phyloP scores from a whole-genome alignment of 2,797 vertebrate genomes.

The Nannoperca australis region DNA sequence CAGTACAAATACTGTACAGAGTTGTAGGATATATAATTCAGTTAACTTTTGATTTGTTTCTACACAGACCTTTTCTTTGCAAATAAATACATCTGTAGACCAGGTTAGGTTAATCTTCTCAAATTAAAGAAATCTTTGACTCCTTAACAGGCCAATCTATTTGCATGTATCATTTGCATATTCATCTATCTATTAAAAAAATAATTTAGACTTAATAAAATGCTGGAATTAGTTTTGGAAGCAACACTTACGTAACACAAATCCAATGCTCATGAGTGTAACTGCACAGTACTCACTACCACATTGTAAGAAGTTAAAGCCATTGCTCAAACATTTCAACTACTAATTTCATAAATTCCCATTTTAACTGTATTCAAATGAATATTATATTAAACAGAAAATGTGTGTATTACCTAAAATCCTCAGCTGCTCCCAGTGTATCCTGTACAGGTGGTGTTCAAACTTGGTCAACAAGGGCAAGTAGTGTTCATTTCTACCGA shows the following conservation, averaged over 20 bases:
- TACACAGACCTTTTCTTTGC: neutral
- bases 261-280: neutral
- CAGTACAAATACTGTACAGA: neutral
- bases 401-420: conserved; percentile 25
- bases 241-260: neutral
- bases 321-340: neutral
- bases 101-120: neutral
- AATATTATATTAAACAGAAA: conserved; percentile 14
- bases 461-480: conserved; percentile 25
- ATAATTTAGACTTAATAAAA: neutral
- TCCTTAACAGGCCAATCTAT: neutral
- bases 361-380: neutral
- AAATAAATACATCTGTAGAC: neutral
- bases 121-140: neutral
- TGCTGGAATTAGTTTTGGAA: neutral
- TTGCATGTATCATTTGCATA: neutral
- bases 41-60: neutral
- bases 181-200: neutral
- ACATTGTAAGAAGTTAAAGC: neutral
- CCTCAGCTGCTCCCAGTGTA: conserved; percentile 7
- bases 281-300: neutral
- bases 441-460: conserved; percentile 17
- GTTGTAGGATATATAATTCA: no score
- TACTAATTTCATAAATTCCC: neutral
- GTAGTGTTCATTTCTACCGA: conserved; percentile 25